These are phyloP conservation scores for Campoletis raptor DNA, from an alignment of 2,888 invertebrate species.

Conservation along the genomic window DNA sequence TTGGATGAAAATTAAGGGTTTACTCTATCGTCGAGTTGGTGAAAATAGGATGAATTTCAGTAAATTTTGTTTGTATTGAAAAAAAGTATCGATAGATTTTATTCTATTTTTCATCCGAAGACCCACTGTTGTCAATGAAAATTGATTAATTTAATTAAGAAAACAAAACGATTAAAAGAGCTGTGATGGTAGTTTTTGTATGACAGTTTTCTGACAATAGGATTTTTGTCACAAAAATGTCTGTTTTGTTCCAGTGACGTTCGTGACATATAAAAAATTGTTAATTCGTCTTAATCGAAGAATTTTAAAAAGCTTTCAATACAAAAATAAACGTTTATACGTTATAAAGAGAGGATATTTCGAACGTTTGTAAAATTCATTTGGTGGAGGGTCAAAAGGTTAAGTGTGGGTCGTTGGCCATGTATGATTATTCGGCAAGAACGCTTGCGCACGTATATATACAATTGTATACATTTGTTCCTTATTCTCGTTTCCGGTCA, in stretches of 20 bases:
- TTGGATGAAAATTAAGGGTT: neutral
- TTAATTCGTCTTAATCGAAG: neutral
- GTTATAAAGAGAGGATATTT: neutral
- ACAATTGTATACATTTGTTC: constrained; percentile 1
- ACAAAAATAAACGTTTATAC: neutral
- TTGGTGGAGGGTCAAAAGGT: constrained; percentile 76
- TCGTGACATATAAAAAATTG: neutral
- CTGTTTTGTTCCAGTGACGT: neutral
- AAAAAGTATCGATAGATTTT: too few species aligned
- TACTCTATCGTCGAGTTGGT: too few species aligned
- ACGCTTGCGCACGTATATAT: constrained; percentile 39
- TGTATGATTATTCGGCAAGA: constrained; percentile 70
- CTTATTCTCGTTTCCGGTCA: constrained; percentile 37
- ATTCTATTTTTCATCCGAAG: too few species aligned
- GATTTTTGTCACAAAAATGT: too few species aligned
- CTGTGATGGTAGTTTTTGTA: too few species aligned
- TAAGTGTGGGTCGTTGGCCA: constrained; percentile 80
- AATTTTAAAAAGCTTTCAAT: neutral
- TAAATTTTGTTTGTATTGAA: too few species aligned
- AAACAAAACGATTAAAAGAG: too few species aligned
- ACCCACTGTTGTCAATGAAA: too few species aligned
- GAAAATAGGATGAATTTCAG: too few species aligned
- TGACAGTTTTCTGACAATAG: too few species aligned
- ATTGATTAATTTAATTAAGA: too few species aligned
- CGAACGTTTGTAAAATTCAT: constrained; percentile 21